A percentile compares a stretch with the other conserved stretches of the same genome.
phyloP scores from a whole-genome alignment of 2,797 vertebrate genomes.

The Naso thynnoides region DNA sequence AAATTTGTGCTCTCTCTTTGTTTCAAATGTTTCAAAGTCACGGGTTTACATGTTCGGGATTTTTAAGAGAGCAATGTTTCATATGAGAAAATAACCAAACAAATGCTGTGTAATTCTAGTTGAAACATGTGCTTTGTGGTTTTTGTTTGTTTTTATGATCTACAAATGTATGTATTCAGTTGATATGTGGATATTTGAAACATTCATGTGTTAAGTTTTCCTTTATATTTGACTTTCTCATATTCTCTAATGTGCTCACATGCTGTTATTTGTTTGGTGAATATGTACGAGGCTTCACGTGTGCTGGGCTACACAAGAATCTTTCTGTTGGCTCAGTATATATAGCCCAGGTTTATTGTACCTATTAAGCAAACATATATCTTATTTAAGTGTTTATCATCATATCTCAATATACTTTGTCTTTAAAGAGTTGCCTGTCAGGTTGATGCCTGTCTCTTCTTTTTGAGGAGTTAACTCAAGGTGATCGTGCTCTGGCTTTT shows the following conservation, averaged over 20 bases:
- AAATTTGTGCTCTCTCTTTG: constrained; percentile 57
- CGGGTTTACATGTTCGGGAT: constrained; percentile 55
- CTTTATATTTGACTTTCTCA: constrained; percentile 29
- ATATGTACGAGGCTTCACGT: constrained; percentile 43
- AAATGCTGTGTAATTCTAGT: constrained; percentile 41
- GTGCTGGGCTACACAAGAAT: constrained; percentile 41
- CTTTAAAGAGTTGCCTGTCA: constrained; percentile 47
- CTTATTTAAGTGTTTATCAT: constrained; percentile 57
- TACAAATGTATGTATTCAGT: constrained; percentile 36
- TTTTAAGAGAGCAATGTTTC: constrained; percentile 67
- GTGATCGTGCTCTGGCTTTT: constrained; percentile 15
- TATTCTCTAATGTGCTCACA: constrained; percentile 39
- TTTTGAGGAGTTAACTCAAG: background rate
- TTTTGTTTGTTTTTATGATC: constrained; percentile 58
- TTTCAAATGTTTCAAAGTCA: constrained; percentile 32
- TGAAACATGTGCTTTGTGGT: constrained; percentile 27
- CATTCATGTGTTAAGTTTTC: constrained; percentile 45
- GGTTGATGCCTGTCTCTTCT: constrained; percentile 37
- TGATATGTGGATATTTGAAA: constrained; percentile 47
- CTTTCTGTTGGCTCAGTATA: constrained; percentile 26
- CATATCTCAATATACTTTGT: constrained; percentile 63
- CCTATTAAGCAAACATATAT: constrained; percentile 35
- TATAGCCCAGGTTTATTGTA: constrained; percentile 31
- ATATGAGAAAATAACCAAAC: constrained; percentile 42
- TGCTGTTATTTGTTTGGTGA: constrained; percentile 23